Base-by-base conservation (phyloP, 2,113 vertebrate genomes). In the Bucco capensis region DNA sequence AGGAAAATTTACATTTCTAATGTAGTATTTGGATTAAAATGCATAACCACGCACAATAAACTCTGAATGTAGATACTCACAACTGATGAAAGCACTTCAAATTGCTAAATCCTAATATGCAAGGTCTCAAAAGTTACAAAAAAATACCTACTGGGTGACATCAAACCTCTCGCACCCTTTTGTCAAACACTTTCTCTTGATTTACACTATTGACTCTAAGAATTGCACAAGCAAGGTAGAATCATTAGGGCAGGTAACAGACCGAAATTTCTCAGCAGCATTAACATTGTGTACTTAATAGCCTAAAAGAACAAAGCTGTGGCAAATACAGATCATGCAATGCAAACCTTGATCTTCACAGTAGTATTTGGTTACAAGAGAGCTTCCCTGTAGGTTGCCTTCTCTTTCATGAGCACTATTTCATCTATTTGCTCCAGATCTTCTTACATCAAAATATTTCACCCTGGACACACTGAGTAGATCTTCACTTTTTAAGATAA, bases 31-130 rank as follows among this genome's bases (percentile, higher is more conserved):
- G 33, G 16, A 53, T 86, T 79, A 49, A 51, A 78, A 57, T 2
- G 4, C 11, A 49, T 24, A 84, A 17, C 9, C 57, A 35, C 8
- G 40, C 24, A 24, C 8, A 82, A 69, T 18, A 19, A 87, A 70
- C 16, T 4, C 0, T 0, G 2, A 8, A 10, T 18, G 56, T n/a
- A 10, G n/a, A 66, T 42, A 67, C 5, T 33, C 16, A 14, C 35
- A 67, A 25, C 14, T 51, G 33, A 56, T 12, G 54, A 67, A 70
- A 84, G 17, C 51, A 42, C 11, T 71, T 66, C 37, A 50, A 71
- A 71, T 7, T 44, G 37, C 37, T 66, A 53, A 74, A 77, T 56
- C 15, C 71, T 75, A 51, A 69, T 4, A 35, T 0, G 1, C 19
- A 72, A 54, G 8, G 9, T 75, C 35, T 64, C 9, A 1, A 81